Percentiles rank a stretch among this genome's conserved stretches.
Evolutionary conservation across 2,888 invertebrate species (phyloP).

Genomic region (Andricus quercusramuli): DNA sequence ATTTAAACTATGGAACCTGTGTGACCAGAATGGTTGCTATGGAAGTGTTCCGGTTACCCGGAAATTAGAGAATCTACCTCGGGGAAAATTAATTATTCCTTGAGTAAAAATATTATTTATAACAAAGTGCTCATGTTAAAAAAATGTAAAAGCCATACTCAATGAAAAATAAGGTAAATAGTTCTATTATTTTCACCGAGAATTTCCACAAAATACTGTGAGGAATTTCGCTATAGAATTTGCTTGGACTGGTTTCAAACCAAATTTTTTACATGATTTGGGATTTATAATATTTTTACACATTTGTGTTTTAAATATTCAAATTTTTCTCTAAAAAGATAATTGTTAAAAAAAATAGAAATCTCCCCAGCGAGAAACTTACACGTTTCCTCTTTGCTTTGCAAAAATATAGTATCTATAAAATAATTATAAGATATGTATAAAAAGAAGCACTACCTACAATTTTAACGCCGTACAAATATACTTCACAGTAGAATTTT

Average conservation of each 20-base stretch:
- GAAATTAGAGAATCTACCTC: constrained; percentile 69
- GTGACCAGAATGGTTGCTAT: constrained; percentile 79
- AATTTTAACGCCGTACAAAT: neutral
- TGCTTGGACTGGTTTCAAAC: too few species aligned
- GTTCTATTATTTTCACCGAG: too few species aligned
- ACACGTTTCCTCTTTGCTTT: constrained; percentile 70
- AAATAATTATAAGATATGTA: constrained; percentile 42
- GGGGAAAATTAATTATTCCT: constrained; percentile 60
- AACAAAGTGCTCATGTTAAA: too few species aligned
- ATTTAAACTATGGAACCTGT: constrained; percentile 78
- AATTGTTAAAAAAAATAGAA: constrained; percentile 39
- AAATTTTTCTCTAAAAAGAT: neutral
- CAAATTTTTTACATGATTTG: too few species aligned
- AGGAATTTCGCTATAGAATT: too few species aligned
- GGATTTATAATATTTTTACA: too few species aligned
- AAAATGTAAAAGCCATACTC: too few species aligned
- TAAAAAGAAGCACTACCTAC: constrained; percentile 26
- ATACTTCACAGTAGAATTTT: neutral
- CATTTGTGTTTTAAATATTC: too few species aligned
- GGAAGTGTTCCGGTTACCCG: constrained; percentile 75
- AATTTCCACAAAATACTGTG: too few species aligned
- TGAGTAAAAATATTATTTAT: too few species aligned
- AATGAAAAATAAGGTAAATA: too few species aligned
- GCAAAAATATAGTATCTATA: constrained; percentile 57
- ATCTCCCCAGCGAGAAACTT: constrained; percentile 68